Evolutionary conservation across 2,888 invertebrate genomes (phyloP).

Genomic region (Carabus problematicus): DNA sequence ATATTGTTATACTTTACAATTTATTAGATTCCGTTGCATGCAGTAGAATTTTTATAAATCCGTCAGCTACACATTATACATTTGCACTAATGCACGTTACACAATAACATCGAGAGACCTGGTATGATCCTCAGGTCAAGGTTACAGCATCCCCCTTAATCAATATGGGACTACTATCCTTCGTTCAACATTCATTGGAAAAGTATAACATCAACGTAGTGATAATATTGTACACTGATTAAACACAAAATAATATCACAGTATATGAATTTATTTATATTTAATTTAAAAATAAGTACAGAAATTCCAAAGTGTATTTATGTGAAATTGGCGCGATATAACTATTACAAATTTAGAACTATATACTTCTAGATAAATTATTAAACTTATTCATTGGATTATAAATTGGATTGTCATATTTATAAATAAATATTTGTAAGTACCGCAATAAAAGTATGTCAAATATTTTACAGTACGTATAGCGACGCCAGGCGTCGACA

Average conservation of each 20-base stretch:
- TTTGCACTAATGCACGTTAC: constrained; percentile 3
- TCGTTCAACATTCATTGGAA: constrained; percentile 7
- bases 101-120: background rate
- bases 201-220: background rate
- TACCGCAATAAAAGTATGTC: background rate
- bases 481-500: constrained; percentile 24
- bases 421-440: constrained; percentile 4
- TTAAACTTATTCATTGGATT: constrained; percentile 8
- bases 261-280: background rate
- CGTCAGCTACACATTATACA: constrained; percentile 10
- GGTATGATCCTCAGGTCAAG: constrained; percentile 27
- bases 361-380: constrained; percentile 3
- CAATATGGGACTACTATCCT: constrained; percentile 20
- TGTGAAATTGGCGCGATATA: background rate
- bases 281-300: background rate
- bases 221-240: constrained; percentile 11
- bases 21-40: too few species aligned
- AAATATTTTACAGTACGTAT: constrained; percentile 3
- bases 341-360: background rate
- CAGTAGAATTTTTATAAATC: background rate
- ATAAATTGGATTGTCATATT: background rate
- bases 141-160: constrained; percentile 35
- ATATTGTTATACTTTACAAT: too few species aligned
- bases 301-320: background rate
- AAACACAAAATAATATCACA: background rate